Base-by-base conservation (phyloP, 2,113 vertebrate genomes). In the Dinomys branickii region DNA sequence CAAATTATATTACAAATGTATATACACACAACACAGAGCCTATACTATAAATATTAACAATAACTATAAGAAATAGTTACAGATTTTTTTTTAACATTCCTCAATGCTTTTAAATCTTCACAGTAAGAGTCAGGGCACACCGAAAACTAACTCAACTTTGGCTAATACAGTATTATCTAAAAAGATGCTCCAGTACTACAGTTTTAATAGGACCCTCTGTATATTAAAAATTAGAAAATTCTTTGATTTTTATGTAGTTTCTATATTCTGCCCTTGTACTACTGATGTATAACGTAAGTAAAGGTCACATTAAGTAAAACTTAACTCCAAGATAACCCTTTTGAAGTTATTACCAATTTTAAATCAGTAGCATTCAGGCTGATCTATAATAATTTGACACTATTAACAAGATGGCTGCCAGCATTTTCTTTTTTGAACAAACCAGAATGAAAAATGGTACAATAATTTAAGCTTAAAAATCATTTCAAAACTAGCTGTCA, bases 321-420 rank as follows among this genome's bases (percentile, higher is more conserved):
- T 26, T 65, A 91, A 95, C 38, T 91, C 24, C 50, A 41, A 77
- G 5, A 65, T 85, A 82, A 67, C 26, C 14, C 19, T 80, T 95
- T 86, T 67, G 5, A 67, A 91, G 90, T 94, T 65, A 73, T 61
- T 80, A 87, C 14, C 35, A 52, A 93, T 75, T 88, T 90, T 77
- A 94, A 94, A 92, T 78, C 1, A 85, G 20, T 80, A 84, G n/a
- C 44, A 22, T 71, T 9, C 0, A 90, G 12, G 24, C 5, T 89
- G 12, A 90, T 35, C 59, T 71, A 47, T 26, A 90, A 13, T 28
- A 93, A 24, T 77, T 65, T 78, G n/a, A 54, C 20, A 63, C 83
- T 85, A 94, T 61, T 86, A 95, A 73, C 52, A 96, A 97, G 47
- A 94, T 33, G 77, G 44, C 91, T 88, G 38, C 41, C 52, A 78